phyloP scores from a whole-genome alignment of 1,140 invertebrate genomes.

The Aleiodes sp. region DNA sequence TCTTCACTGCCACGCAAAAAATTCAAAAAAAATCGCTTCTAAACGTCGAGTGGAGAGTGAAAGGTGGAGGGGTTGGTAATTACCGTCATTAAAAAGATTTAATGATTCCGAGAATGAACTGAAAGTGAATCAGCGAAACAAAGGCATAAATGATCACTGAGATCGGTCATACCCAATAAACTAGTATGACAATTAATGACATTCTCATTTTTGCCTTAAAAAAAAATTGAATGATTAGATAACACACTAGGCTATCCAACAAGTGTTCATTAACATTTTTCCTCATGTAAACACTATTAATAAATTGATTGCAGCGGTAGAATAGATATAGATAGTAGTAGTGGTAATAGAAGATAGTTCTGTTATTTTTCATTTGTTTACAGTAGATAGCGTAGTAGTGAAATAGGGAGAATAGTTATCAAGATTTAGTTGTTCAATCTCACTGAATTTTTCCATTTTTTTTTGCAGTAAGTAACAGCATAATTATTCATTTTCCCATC shows the following conservation, averaged over 20 bases:
- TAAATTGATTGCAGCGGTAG: conserved; percentile 54
- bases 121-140: conserved; percentile 40
- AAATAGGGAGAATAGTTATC: neutral
- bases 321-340: conserved; percentile 50
- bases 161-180: conserved; percentile 59
- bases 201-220: conserved; percentile 38
- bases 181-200: conserved; percentile 37
- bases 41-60: too few relatives aligned
- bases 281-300: conserved; percentile 50
- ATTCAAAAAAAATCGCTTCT: too few relatives aligned
- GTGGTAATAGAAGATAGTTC: conserved; percentile 28
- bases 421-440: neutral
- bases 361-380: neutral
- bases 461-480: conserved; percentile 34
- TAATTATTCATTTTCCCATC: neutral
- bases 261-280: conserved; percentile 49
- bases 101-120: neutral
- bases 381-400: conserved; percentile 24
- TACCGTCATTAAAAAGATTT: too few relatives aligned
- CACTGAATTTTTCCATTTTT: neutral
- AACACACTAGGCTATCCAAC: conserved; percentile 35
- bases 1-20: too few relatives aligned
- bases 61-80: too few relatives aligned
- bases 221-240: too few relatives aligned
- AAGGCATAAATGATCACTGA: conserved; percentile 60